Percentiles rank a stretch among this genome's conserved stretches.
Evolutionary conservation across 2,888 invertebrate genomes (phyloP).

Genomic region (Hypena proboscidalis): DNA sequence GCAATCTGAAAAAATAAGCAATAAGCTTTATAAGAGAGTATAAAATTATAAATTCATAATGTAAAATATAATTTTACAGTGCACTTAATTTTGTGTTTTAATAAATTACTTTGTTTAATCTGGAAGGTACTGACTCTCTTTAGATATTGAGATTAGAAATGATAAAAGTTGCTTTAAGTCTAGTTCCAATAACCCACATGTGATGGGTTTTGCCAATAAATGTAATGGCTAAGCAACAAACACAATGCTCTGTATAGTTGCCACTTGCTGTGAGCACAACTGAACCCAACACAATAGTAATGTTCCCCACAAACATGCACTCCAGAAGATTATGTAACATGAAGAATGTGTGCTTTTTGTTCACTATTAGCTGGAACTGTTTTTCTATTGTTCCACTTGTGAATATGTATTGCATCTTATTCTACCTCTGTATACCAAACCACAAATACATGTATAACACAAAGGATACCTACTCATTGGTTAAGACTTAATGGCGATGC

Average conservation of each 20-base stretch:
- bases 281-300: background rate
- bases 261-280: background rate
- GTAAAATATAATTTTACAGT: constrained; percentile 59
- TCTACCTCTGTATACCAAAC: no score
- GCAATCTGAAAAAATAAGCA: constrained; percentile 60
- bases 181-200: constrained; percentile 32
- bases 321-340: no score
- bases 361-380: no score
- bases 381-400: no score
- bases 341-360: no score
- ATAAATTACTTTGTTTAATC: constrained; percentile 31
- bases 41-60: constrained; percentile 36
- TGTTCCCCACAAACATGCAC: constrained; percentile 5
- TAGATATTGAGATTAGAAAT: constrained; percentile 38
- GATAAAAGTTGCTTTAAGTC: constrained; percentile 35
- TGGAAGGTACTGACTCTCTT: constrained; percentile 41
- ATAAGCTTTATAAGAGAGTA: constrained; percentile 46
- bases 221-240: constrained; percentile 12
- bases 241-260: constrained; percentile 6
- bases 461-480: no score
- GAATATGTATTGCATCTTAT: no score
- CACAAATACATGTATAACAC: no score
- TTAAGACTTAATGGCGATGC: no score
- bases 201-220: constrained; percentile 29
- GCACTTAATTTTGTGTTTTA: constrained; percentile 40